Conservation (phyloP, 2,888 invertebrate species). For the Leptogaster cylindrica region DNA sequence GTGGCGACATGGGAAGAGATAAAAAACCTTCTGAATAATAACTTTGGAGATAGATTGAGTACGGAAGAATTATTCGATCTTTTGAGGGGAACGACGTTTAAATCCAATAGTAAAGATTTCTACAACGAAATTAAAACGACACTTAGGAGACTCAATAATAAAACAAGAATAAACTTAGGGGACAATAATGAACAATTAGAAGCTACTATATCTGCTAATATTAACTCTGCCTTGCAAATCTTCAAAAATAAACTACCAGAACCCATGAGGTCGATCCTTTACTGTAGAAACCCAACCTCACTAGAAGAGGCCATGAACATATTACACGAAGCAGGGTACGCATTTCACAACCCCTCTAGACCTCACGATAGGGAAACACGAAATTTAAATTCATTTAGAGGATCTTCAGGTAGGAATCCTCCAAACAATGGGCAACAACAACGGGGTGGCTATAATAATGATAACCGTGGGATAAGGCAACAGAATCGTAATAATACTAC, state of each 20-base stretch:
- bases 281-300: constrained; percentile 18
- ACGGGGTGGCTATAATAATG: not conserved
- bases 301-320: constrained; percentile 33
- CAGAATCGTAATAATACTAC: not conserved
- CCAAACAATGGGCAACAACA: not conserved
- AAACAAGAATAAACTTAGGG: constrained; percentile 14
- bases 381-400: not conserved
- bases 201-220: constrained; percentile 12
- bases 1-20: not conserved
- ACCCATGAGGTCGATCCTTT: constrained; percentile 29
- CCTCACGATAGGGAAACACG: not conserved
- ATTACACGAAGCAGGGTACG: constrained; percentile 25
- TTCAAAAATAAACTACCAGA: constrained; percentile 34
- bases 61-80: not conserved
- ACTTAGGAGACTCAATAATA: constrained; percentile 25
- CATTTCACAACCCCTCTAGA: constrained; percentile 1
- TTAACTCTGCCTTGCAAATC: constrained; percentile 25
- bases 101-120: constrained; percentile 13
- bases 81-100: not conserved
- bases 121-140: constrained; percentile 34
- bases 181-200: not conserved
- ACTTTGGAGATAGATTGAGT: constrained; percentile 12
- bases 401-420: not conserved
- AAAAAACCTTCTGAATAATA: not conserved
- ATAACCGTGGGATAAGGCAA: not conserved